Base-by-base conservation (phyloP, 2,888 invertebrate species). In the Hydroisotoma schaefferi region DNA sequence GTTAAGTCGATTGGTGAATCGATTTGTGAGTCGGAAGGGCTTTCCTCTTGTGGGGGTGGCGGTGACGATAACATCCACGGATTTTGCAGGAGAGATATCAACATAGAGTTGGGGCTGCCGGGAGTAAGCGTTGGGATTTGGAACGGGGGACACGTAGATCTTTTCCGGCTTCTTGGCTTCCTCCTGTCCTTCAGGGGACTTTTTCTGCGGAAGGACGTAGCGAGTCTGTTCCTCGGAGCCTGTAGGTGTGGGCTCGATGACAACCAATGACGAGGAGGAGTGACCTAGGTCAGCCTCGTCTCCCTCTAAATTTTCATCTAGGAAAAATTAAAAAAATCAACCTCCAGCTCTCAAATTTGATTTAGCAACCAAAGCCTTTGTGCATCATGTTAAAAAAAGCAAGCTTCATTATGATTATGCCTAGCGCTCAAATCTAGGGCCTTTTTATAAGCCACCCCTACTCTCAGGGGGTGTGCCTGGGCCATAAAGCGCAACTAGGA, bases 201-300 rank as follows among this genome's bases (percentile, higher is more conserved):
- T n/a, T 23, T 65, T 58, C 37, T 71, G 65, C 2, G 73, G 73
- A 8, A 73, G 58, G 18, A 73, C 60, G 56, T 73, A 73, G 12
- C 67, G 57, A 20, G 73, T 73, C 55, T 70, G 68, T 28, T 73
- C 71, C 29, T 73, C 73, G 0, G 73, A 69, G 1, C 67, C 63
- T 0, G 63, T 66, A 22, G 67, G 64, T 0, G 67, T 62, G 8
- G 67, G 67, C 28, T 64, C 64, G 4, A 67, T 29, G 2, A 23
- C 23, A 23, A 40, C n/a, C 5, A 43, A 6, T 18, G 54, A 38
- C 15, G 52, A 23, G 4, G 48, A 25, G 1, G 29, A 18, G 1
- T 33, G 40, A 3, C 53, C 46, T 8, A 26, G 10, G 8, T 54
- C 37, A 15, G 57, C 49, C 22, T 54, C 56, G 1, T 55, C 51